Base-by-base conservation (phyloP, 30 jellyfish, hydroid and myxozoan species). In the Rhopilema esculentum region DNA sequence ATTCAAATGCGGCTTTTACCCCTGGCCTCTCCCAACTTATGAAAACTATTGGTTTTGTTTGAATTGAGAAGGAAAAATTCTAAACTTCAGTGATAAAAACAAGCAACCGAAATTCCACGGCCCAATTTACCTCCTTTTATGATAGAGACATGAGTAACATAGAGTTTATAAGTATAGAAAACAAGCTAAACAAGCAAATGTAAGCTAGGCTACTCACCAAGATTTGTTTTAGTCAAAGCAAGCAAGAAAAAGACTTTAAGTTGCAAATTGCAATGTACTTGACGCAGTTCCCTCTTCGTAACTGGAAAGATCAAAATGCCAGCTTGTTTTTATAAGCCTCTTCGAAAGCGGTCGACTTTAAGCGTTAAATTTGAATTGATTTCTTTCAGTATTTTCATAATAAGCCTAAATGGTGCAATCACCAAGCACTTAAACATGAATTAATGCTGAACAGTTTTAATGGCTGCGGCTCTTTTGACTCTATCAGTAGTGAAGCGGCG, bases 341-440 rank as follows among this genome's bases (percentile, higher is more conserved):
- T 16, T 12, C 19, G 33, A 18, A 66, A 23, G 77, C 77, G 77
- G 77, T 66, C 2, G 16, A 23, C 77, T 66, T 66, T 32, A 66
- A 66, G 40, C 57, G 84, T 0, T 33, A 30, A 73, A 48, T 32
- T 73, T 73, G 84, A 73, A 73, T 73, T 33, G 32, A 73, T 2
- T 73, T 73, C 84, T 40, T 73, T 40, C 69, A 73, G 48, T 31
- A 48, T 33, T 18, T 69, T 30, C 19, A 73, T 73, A 31, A 73
- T 31, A 80, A 48, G 49, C 57, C 52, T 80, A n/a, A 80, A 80
- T 65, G 90, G 65, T 70, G 90, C 80, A 80, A 80, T 64, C 81
- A 66, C 74, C 15, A 29, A 20, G 72, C 79, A 80, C 70, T 80
- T 80, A 68, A 63, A 8, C 53, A 27, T 29, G 90, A 80, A 80